A percentile compares a stretch with the other conserved stretches of the same genome.
phyloP scores from a whole-genome alignment of 2,113 vertebrate genomes.

The Raja brachyura region DNA sequence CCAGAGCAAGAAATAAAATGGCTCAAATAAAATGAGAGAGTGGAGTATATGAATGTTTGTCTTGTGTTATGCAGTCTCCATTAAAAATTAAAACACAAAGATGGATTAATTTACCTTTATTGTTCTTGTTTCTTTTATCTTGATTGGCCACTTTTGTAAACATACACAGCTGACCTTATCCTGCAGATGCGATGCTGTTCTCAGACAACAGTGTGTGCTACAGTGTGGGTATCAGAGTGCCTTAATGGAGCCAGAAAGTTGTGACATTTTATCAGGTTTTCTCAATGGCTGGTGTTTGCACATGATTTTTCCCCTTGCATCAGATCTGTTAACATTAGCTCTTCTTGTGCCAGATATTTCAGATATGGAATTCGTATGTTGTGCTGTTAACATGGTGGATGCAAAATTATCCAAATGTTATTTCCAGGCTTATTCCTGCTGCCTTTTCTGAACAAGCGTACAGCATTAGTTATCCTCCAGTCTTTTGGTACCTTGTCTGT shows the following conservation, averaged over 20 bases:
- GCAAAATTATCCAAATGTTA: background rate
- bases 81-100: slow-evolving; percentile 62
- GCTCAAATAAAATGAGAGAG: slow-evolving; percentile 40
- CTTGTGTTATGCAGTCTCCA: slow-evolving; percentile 58
- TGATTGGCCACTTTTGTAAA: slow-evolving; percentile 54
- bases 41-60: slow-evolving; percentile 45
- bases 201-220: background rate
- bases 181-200: slow-evolving; percentile 39
- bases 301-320: background rate
- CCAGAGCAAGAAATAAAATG: slow-evolving; percentile 47
- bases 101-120: slow-evolving; percentile 50
- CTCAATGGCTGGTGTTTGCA: background rate
- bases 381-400: background rate
- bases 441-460: too few relatives aligned
- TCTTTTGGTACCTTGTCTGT: too few relatives aligned
- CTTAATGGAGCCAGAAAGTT: background rate
- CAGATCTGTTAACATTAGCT: background rate
- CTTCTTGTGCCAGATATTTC: background rate
- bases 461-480: too few relatives aligned
- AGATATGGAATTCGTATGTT: background rate
- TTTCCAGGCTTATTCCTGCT: too few relatives aligned
- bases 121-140: slow-evolving; percentile 43
- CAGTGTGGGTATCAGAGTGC: background rate
- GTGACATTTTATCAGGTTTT: background rate
- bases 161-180: slow-evolving; percentile 54